phyloP scores from a whole-genome alignment of 2,797 vertebrate species.

The Sylvia borin region DNA sequence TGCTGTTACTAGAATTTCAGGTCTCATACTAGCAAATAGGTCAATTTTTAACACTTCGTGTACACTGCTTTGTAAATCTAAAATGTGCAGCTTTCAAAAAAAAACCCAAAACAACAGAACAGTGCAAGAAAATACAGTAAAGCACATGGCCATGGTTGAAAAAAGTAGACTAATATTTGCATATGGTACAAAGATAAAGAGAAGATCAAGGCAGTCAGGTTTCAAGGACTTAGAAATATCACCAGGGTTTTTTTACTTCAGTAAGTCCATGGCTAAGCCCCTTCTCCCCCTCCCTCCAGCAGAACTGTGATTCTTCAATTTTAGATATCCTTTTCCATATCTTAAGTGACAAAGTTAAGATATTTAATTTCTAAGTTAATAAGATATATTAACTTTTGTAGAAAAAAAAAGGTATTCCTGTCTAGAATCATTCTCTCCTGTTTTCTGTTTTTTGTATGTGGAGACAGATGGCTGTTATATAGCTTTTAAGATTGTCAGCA shows the following conservation, averaged over 20 bases:
- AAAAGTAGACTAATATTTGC: not conserved
- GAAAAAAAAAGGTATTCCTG: not conserved
- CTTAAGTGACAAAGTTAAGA: not conserved
- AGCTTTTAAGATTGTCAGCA: not conserved
- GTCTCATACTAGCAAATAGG: slow-evolving; percentile 7
- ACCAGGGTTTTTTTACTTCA: not conserved
- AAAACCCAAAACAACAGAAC: not conserved
- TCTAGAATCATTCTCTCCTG: not conserved
- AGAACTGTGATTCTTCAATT: not conserved
- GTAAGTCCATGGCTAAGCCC: not conserved
- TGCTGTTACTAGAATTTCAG: slow-evolving; percentile 29
- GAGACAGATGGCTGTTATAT: not conserved
- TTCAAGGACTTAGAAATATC: not conserved
- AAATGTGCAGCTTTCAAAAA: not conserved
- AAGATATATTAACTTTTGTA: too few species aligned
- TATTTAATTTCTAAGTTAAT: too few species aligned
- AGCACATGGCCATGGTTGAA: not conserved
- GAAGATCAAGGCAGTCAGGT: not conserved
- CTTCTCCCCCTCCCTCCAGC: not conserved
- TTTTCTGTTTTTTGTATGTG: not conserved
- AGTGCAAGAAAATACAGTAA: not conserved
- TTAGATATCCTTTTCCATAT: not conserved
- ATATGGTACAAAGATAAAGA: not conserved
- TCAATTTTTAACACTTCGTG: slow-evolving; percentile 8
- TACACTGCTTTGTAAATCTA: not conserved